Conservation (phyloP, 1,140 invertebrate genomes). For the Drosophila tsacasi region DNA sequence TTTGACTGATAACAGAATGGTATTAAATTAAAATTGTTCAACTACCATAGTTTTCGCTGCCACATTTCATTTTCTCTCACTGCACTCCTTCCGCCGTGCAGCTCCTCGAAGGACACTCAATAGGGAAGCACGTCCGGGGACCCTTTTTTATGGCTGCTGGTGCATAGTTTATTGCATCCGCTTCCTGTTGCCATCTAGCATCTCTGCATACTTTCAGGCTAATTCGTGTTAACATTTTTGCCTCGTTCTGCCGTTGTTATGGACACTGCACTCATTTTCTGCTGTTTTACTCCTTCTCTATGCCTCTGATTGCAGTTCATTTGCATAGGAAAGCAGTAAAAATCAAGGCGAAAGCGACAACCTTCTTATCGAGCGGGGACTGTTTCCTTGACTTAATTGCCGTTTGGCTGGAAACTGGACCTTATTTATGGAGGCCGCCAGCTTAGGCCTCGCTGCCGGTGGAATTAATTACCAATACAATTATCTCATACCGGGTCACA, state of each 20-base stretch:
- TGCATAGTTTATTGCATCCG: conserved; percentile 75
- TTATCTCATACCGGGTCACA: conserved; percentile 31
- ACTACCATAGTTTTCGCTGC: too few relatives aligned
- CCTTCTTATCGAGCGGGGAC: conserved; percentile 63
- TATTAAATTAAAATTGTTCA: too few relatives aligned
- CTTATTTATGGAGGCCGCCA: conserved; percentile 55
- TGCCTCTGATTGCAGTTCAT: conserved; percentile 55
- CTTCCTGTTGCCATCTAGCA: conserved; percentile 66
- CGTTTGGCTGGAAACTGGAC: conserved; percentile 31
- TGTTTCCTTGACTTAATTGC: conserved; percentile 70
- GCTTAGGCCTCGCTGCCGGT: conserved; percentile 43
- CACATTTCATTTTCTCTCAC: background rate
- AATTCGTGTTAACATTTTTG: conserved; percentile 72
- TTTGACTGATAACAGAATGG: too few relatives aligned
- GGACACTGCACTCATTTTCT: conserved; percentile 19
- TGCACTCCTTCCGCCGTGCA: background rate
- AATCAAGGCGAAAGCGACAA: conserved; percentile 32
- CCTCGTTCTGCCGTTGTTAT: conserved; percentile 36
- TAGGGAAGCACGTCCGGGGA: conserved; percentile 42
- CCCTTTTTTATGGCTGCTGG: conserved; percentile 58
- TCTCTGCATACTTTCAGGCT: conserved; percentile 65
- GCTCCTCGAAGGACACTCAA: conserved; percentile 33
- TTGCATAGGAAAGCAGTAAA: conserved; percentile 51
- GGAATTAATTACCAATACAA: conserved; percentile 69
- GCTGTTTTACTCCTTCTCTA: conserved; percentile 7